A percentile compares a stretch with the other conserved stretches of the same genome.
Evolutionary conservation across 2,797 vertebrate genomes (phyloP).

Genomic region (Falco concolor): DNA sequence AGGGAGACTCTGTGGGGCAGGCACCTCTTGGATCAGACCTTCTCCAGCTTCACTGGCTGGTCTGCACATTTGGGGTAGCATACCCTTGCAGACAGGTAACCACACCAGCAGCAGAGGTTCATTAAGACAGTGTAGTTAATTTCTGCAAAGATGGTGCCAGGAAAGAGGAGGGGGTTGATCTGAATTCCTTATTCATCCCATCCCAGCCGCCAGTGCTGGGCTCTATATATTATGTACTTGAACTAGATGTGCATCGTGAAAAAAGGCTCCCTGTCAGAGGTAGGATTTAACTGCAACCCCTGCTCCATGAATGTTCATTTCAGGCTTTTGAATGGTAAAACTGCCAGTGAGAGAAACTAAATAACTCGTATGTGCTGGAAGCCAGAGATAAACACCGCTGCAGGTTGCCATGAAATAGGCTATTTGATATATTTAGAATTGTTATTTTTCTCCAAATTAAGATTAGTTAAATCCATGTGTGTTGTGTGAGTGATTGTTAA

Average conservation of each 20-base stretch:
- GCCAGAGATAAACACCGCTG: constrained; percentile 72
- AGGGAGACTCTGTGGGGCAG: not conserved
- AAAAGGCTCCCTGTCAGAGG: constrained; percentile 44
- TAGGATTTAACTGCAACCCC: constrained; percentile 54
- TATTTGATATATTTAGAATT: constrained; percentile 77
- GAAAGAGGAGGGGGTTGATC: not conserved
- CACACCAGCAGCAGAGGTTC: not conserved
- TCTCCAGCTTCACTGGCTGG: not conserved
- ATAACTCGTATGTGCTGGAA: constrained; percentile 68
- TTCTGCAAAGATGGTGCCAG: not conserved
- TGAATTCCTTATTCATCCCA: not conserved
- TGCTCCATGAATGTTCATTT: constrained; percentile 54
- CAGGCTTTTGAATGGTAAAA: constrained; percentile 67
- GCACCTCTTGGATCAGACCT: not conserved
- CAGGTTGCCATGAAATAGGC: constrained; percentile 68
- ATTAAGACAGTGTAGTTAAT: not conserved
- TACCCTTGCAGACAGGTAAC: not conserved
- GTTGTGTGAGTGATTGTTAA: constrained; percentile 72
- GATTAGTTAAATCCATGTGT: constrained; percentile 78
- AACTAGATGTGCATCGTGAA: constrained; percentile 7
- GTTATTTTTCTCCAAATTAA: constrained; percentile 80
- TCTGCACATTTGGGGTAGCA: not conserved
- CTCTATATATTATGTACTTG: constrained; percentile 10
- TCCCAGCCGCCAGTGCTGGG: not conserved
- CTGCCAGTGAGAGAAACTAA: constrained; percentile 65